Evolutionary conservation across 1,140 invertebrate species (phyloP), one percentile per base, ranked within the genome.

Genomic region (Dreissena polymorpha): DNA sequence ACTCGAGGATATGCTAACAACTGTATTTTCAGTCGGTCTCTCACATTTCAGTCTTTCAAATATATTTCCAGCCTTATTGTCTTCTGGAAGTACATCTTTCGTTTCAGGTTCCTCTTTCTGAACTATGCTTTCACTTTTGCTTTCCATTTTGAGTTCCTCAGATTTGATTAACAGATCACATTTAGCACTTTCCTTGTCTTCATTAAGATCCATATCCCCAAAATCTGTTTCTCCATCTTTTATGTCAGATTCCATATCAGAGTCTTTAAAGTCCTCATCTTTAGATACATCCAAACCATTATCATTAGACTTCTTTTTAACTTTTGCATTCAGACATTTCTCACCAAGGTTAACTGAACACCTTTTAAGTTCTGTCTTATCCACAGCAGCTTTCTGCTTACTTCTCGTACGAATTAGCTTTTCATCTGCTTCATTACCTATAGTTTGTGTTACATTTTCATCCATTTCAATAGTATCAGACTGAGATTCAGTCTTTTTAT

Each of bases 291-390:
- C 23, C 60, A n/a, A n/a, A 63, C 60, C 23, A 25, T n/a, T 25
- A n/a, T 63, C 60, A n/a, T 63, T 10, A 25, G 39, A 39, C 39
- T 5, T 39, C 39, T n/a, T 25, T 72, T 72, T 72, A 7, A 51
- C 25, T 72, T 72, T 51, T 50, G 25, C 27, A 23, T 16, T 72
- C 27, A 18, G 12, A 49, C 12, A 74, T 14, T 82, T 82, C 51
- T 73, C 79, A 13, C 79, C 79, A 23, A 82, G 63, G 67, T 82
- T 82, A 16, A 82, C 79, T 57, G 79, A 82, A 27, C 79, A 82
- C 39, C 67, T 82, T 51, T 82, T 82, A 7, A 82, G 73, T 39
- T 55, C 70, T 25, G 79, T 25, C 21, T 82, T 82, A 23, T 82
- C 79, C 25, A 49, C 8, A 69, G 68, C 69, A 70, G 27, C 16